Percentiles rank a stretch among this genome's conserved stretches.
phyloP scores from a whole-genome alignment of 2,113 vertebrate species.

The Rhadina sibilatrix region DNA sequence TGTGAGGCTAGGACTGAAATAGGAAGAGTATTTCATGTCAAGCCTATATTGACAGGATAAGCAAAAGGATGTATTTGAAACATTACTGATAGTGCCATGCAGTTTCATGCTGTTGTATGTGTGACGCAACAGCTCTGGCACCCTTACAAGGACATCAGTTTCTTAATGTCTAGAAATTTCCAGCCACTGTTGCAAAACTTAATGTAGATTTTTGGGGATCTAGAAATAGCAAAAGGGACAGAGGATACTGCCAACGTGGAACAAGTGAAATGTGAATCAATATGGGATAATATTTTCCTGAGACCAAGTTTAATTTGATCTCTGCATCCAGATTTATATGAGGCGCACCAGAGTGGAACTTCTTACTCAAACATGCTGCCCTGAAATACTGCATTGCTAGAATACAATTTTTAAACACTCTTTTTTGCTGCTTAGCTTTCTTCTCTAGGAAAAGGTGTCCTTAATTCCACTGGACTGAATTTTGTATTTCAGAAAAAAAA shows the following conservation, averaged over 20 bases:
- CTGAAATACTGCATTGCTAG: not conserved
- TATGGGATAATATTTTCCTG: not conserved
- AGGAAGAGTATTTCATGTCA: slow-evolving; percentile 35
- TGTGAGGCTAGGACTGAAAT: not conserved
- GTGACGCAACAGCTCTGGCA: slow-evolving; percentile 60
- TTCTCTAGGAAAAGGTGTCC: not conserved
- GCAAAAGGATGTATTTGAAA: slow-evolving; percentile 30
- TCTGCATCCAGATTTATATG: not conserved
- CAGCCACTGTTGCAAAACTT: slow-evolving; percentile 33
- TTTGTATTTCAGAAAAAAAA: not conserved
- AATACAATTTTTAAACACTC: not conserved
- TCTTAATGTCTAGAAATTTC: slow-evolving; percentile 60
- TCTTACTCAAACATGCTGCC: not conserved
- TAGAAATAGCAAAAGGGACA: not conserved
- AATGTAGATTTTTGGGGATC: not conserved
- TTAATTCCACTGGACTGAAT: not conserved
- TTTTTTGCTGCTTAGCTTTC: not conserved
- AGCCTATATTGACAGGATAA: slow-evolving; percentile 52
- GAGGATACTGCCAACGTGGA: not conserved
- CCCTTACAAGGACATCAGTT: slow-evolving; percentile 61
- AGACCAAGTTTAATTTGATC: not conserved
- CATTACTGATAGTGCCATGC: not conserved
- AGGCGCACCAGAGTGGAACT: not conserved
- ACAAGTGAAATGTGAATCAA: not conserved
- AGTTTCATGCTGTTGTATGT: not conserved